Percentiles rank a stretch among this genome's conserved stretches.
These are phyloP conservation scores for Agrochola circellaris DNA, from an alignment of 2,888 invertebrate species.

Conservation along the genomic window DNA sequence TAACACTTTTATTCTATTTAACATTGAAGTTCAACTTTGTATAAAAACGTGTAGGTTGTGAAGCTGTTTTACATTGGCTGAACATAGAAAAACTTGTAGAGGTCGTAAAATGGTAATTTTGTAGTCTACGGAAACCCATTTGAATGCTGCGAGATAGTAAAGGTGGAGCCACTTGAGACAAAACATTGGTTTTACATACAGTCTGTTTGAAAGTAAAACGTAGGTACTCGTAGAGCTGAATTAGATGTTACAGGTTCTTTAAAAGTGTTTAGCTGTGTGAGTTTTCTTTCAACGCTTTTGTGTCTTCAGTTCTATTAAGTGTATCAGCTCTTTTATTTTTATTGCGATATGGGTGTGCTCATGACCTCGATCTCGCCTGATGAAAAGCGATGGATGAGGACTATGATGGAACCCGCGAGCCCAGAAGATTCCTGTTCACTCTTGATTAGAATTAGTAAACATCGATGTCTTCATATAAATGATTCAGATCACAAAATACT, in stretches of 20 bases:
- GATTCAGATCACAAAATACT: no score
- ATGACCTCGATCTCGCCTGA: no score
- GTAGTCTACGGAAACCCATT: constrained; percentile 75
- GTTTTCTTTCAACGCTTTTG: not conserved
- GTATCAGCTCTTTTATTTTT: no score
- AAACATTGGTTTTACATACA: constrained; percentile 32
- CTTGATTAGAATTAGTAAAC: no score
- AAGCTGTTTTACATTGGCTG: constrained; percentile 44
- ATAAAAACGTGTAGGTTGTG: constrained; percentile 24
- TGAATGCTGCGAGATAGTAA: constrained; percentile 70
- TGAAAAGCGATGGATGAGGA: no score
- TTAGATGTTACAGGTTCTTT: not conserved
- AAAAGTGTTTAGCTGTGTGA: not conserved
- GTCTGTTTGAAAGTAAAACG: constrained; percentile 11
- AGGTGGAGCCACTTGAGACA: constrained; percentile 63
- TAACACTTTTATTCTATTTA: not conserved
- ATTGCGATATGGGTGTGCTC: no score
- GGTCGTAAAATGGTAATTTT: constrained; percentile 75
- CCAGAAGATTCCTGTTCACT: no score
- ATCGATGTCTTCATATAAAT: no score
- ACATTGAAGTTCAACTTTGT: constrained; percentile 13
- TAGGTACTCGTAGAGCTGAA: constrained; percentile 9
- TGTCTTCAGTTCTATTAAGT: not conserved
- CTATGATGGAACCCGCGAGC: no score
- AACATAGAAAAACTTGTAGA: constrained; percentile 60